These are phyloP conservation scores for Heliothis subflexa DNA, from an alignment of 1,140 invertebrate species.

Conservation along the genomic window DNA sequence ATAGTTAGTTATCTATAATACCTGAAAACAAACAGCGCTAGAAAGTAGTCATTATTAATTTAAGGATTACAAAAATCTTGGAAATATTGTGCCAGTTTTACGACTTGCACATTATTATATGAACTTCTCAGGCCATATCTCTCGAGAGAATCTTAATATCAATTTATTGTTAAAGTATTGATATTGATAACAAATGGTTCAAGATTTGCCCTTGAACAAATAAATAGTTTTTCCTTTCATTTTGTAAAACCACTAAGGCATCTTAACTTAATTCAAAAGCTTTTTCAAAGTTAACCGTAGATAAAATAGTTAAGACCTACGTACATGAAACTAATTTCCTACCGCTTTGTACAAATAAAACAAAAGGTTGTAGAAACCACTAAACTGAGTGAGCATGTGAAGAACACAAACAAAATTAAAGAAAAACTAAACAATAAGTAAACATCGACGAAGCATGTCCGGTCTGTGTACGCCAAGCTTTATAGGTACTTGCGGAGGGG, in stretches of 20 bases:
- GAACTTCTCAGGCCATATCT: too few species aligned
- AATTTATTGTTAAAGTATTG: too few species aligned
- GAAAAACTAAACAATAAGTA: constrained; percentile 58
- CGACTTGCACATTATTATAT: too few species aligned
- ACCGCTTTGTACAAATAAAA: constrained; percentile 50
- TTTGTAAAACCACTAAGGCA: not conserved
- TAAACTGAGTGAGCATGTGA: constrained; percentile 52
- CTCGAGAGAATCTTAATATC: too few species aligned
- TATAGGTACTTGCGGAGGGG: constrained; percentile 21
- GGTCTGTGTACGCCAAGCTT: constrained; percentile 39
- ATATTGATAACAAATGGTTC: too few species aligned
- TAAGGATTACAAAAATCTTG: too few species aligned
- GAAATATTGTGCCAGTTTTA: too few species aligned
- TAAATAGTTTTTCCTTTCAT: not conserved
- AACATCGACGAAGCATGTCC: constrained; percentile 56
- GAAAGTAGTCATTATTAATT: too few species aligned
- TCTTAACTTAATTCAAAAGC: constrained; percentile 36
- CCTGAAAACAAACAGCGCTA: too few species aligned
- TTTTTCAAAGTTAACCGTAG: constrained; percentile 15
- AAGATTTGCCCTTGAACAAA: too few species aligned
- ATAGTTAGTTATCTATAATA: not conserved
- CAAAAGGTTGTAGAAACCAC: constrained; percentile 45
- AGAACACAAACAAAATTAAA: constrained; percentile 61
- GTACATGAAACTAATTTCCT: constrained; percentile 40
- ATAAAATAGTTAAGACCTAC: constrained; percentile 50